Conservation (phyloP, 2,888 invertebrate genomes). For the Stenchaetothrips biformis region DNA sequence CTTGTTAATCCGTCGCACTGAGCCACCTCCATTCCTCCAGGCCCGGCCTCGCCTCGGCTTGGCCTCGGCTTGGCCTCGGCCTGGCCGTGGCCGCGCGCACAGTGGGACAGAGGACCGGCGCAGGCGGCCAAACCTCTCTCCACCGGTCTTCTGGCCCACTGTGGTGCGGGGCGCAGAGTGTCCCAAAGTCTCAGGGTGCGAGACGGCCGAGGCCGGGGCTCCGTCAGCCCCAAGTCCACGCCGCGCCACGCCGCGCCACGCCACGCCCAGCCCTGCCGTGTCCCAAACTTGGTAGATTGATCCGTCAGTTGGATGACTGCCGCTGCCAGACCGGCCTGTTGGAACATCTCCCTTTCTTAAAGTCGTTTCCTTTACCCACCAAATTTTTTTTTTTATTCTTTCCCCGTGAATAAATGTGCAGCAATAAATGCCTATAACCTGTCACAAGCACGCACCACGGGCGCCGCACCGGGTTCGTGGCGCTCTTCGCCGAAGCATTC, state of each 20-base stretch:
- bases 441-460: not conserved
- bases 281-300: conserved; percentile 21
- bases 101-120: too few relatives aligned
- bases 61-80: too few relatives aligned
- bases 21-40: too few relatives aligned
- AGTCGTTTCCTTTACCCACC: not conserved
- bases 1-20: too few relatives aligned
- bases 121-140: too few relatives aligned
- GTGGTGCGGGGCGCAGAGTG: too few relatives aligned
- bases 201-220: not conserved
- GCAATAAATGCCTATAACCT: not conserved
- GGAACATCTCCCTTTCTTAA: too few relatives aligned
- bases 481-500: not conserved
- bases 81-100: too few relatives aligned
- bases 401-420: too few relatives aligned
- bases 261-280: not conserved
- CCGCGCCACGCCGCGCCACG: not conserved
- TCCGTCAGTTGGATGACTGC: not conserved
- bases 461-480: not conserved
- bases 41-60: too few relatives aligned
- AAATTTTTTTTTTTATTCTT: not conserved
- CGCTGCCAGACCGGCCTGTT: not conserved
- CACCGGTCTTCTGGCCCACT: too few relatives aligned
- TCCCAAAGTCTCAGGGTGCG: not conserved
- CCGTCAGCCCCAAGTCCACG: too few relatives aligned